Conservation (phyloP, 1,140 invertebrate genomes). For the Brachionus plicatilis region DNA sequence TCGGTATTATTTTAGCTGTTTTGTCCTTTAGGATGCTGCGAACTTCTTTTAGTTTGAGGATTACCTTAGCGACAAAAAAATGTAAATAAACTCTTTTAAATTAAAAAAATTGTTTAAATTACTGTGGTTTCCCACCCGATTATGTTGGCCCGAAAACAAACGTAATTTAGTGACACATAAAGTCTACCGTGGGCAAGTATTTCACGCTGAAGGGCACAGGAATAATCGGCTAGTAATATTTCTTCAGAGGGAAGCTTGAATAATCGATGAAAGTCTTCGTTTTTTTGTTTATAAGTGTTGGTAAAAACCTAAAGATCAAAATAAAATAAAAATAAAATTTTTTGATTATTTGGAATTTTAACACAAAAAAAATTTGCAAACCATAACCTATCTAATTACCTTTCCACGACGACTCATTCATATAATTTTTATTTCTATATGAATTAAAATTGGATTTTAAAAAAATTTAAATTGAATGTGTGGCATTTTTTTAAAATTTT, state of each 20-base stretch:
- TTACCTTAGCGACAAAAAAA: neutral
- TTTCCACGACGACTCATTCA: neutral
- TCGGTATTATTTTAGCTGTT: constrained; percentile 85
- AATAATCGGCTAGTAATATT: constrained; percentile 65
- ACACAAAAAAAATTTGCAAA: neutral
- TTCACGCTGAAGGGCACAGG: constrained; percentile 87
- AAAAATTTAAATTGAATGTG: neutral
- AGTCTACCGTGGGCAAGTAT: constrained; percentile 83
- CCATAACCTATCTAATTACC: neutral
- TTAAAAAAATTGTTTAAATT: constrained; percentile 44
- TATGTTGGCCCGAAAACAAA: constrained; percentile 91
- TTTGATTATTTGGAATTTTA: neutral
- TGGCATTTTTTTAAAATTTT: neutral
- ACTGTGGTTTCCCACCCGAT: constrained; percentile 82
- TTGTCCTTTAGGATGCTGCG: constrained; percentile 85
- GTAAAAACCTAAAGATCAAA: constrained; percentile 7
- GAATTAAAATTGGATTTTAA: neutral
- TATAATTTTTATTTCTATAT: neutral
- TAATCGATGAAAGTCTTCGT: constrained; percentile 81
- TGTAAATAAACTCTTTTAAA: neutral
- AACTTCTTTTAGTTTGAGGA: constrained; percentile 76
- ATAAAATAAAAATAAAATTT: neutral
- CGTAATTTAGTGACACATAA: constrained; percentile 83
- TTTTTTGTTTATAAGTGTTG: constrained; percentile 55
- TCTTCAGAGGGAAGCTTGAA: constrained; percentile 86